These are phyloP conservation scores for Solenopsis fugax DNA, from an alignment of 1,140 invertebrate genomes.

Conservation along the genomic window DNA sequence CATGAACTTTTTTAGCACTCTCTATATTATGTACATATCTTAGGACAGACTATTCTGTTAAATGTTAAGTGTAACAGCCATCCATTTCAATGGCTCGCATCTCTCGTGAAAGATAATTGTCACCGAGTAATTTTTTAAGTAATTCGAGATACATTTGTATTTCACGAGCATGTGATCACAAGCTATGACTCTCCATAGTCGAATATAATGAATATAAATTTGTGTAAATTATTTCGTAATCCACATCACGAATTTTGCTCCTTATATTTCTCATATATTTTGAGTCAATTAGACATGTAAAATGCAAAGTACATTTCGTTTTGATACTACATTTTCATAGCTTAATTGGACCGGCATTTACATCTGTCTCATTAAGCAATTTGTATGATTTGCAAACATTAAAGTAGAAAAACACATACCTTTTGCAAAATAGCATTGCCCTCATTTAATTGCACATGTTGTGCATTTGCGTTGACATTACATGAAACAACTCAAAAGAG, in stretches of 20 bases:
- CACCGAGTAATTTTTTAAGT: background rate
- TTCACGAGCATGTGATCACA: background rate
- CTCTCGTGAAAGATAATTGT: background rate
- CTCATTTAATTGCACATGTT: background rate
- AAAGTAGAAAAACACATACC: background rate
- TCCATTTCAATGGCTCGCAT: background rate
- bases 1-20: background rate
- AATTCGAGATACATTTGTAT: background rate
- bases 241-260: background rate
- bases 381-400: slow-evolving; percentile 21
- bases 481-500: background rate
- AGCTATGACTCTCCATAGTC: background rate
- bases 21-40: background rate
- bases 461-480: background rate
- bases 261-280: slow-evolving; percentile 27
- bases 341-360: slow-evolving; percentile 13
- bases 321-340: background rate
- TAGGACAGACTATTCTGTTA: background rate
- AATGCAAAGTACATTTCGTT: slow-evolving; percentile 5
- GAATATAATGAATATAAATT: background rate
- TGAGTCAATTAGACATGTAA: slow-evolving; percentile 8
- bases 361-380: background rate
- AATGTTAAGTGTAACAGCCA: background rate
- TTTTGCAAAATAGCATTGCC: background rate
- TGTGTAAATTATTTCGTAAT: background rate